Conservation (phyloP, 2,797 vertebrate genomes). For the Microctenopoma lineatum region DNA sequence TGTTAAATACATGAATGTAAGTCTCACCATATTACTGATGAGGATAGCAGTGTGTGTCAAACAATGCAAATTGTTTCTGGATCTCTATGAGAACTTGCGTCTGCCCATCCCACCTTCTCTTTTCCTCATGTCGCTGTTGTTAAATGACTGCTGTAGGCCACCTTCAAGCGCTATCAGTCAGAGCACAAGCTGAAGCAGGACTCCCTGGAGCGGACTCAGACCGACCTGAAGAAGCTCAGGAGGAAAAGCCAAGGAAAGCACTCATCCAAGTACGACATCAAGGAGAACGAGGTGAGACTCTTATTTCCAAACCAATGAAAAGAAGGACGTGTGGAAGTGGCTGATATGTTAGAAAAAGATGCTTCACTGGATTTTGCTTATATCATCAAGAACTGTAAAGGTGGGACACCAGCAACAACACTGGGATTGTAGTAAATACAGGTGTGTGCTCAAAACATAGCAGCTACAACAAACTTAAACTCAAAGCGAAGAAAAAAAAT, state of each 20-base stretch:
- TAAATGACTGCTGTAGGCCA: conserved; percentile 84
- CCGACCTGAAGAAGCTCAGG: conserved; percentile 94
- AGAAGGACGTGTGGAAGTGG: neutral
- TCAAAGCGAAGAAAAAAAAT: too few species aligned
- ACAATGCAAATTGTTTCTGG: neutral
- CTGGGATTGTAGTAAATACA: too few species aligned
- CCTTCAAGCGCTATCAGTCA: conserved; percentile 94
- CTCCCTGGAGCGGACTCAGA: conserved; percentile 92
- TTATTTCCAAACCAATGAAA: conserved; percentile 7
- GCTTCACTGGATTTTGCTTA: conserved; percentile 11
- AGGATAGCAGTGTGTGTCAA: neutral
- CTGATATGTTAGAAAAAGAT: neutral
- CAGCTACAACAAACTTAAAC: too few species aligned
- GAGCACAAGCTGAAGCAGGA: conserved; percentile 94
- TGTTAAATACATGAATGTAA: conserved; percentile 97
- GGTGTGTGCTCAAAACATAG: too few species aligned
- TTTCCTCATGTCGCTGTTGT: neutral
- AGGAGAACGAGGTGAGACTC: conserved; percentile 91
- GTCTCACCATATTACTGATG: conserved; percentile 52
- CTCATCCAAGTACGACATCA: conserved; percentile 90
- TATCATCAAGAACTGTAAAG: too few species aligned
- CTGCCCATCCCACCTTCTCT: neutral
- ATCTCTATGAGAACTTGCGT: neutral
- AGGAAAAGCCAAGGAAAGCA: conserved; percentile 96
- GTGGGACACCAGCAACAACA: too few species aligned